Conservation (phyloP, 2,888 invertebrate species). For the Phortica magna region DNA sequence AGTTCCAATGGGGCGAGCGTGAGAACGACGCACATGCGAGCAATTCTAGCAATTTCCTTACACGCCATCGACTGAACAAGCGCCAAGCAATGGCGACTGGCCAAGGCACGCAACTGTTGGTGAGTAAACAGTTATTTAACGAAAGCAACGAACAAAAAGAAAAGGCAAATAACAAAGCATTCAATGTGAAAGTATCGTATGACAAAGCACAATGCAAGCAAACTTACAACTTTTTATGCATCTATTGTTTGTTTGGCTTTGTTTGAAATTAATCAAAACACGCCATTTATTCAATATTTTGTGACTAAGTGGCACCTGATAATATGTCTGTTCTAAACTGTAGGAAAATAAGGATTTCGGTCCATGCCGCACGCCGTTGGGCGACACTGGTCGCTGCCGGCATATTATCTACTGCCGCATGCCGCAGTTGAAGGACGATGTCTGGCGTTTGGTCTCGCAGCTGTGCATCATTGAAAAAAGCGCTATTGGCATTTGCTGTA, state of each 20-base stretch:
- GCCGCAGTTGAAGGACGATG: slow-evolving; percentile 81
- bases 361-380: slow-evolving; percentile 80
- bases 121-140: slow-evolving; percentile 50
- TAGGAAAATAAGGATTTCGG: slow-evolving; percentile 83
- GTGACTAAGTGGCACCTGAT: too few species aligned
- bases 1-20: slow-evolving; percentile 65
- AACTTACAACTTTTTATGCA: too few species aligned
- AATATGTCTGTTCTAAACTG: slow-evolving; percentile 36
- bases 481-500: slow-evolving; percentile 87
- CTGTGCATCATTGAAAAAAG: slow-evolving; percentile 84
- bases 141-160: too few species aligned
- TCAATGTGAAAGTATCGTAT: too few species aligned
- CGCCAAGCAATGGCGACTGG: slow-evolving; percentile 56
- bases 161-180: too few species aligned
- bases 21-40: slow-evolving; percentile 55
- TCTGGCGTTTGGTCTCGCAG: slow-evolving; percentile 82
- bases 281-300: too few species aligned
- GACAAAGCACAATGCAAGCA: too few species aligned
- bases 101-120: slow-evolving; percentile 52
- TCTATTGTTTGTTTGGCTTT: background rate
- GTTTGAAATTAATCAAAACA: too few species aligned
- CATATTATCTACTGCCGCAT: slow-evolving; percentile 82
- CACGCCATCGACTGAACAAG: slow-evolving; percentile 63
- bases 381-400: slow-evolving; percentile 84
- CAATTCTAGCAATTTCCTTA: slow-evolving; percentile 46